phyloP scores from a whole-genome alignment of 1,140 invertebrate genomes.

The Megalopta genalis region DNA sequence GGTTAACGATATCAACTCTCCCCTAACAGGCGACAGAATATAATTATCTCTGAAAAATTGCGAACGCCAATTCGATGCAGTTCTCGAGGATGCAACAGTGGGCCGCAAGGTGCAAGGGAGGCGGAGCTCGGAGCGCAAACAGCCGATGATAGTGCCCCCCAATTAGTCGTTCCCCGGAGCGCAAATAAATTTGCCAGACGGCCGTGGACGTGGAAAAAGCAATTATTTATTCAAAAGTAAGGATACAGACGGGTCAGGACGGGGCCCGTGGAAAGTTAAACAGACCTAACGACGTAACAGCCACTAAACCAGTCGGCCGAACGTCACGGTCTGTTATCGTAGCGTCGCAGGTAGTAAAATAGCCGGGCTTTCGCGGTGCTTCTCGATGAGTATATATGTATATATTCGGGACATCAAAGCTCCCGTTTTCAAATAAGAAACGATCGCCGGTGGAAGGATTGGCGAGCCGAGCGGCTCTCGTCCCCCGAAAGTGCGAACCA shows the following conservation, averaged over 20 bases:
- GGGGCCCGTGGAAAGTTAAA: conserved; percentile 5
- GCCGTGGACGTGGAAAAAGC: not conserved
- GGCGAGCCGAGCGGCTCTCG: not conserved
- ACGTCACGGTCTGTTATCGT: conserved; percentile 32
- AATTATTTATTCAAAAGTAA: conserved; percentile 3
- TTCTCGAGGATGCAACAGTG: no score
- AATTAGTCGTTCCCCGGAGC: not conserved
- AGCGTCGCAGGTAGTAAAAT: conserved; percentile 29
- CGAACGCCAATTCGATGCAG: no score
- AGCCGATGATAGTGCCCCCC: not conserved
- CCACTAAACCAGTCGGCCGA: conserved; percentile 7
- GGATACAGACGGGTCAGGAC: not conserved
- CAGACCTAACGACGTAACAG: not conserved
- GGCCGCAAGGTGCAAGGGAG: no score
- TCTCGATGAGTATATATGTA: no score
- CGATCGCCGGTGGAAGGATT: conserved; percentile 10
- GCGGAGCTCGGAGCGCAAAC: not conserved
- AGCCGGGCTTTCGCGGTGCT: not conserved
- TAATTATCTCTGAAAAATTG: no score
- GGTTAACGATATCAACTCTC: no score
- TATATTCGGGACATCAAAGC: conserved; percentile 23
- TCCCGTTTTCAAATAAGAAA: conserved; percentile 31
- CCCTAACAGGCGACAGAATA: no score
- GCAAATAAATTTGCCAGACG: not conserved
- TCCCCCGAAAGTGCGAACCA: conserved; percentile 24